Base-by-base conservation (phyloP, 2,113 vertebrate species). In the Diphyllodes magnificus region DNA sequence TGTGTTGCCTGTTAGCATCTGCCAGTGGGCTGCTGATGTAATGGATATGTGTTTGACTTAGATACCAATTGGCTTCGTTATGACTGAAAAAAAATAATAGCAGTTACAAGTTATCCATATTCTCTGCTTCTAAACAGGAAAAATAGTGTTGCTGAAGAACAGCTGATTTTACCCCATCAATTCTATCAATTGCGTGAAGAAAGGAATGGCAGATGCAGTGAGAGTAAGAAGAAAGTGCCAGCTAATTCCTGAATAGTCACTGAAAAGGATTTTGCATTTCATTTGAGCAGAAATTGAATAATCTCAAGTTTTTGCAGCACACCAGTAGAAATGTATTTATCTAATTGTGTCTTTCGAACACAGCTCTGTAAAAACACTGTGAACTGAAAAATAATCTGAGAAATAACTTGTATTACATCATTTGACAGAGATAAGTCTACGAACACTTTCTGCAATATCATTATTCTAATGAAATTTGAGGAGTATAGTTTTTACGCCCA, bases 251-350 rank as follows among this genome's bases (percentile, higher is more conserved):
- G 18, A 80, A 56, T 23, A 75, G 60, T 71, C 28, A 40, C 40
- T 91, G 91, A 79, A 86, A 92, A 78, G 64, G 18, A 37, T 66
- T 93, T 96, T 86, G 53, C 61, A 89, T 92, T 95, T 92, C 57
- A 76, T 56, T 44, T 87, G 78, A 91, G 50, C 19, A 91, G 87
- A 95, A 95, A 93, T 45, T 57, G 40, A 95, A 91, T 84, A 92
- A 93, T 86, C 28, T 82, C 61, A 84, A 64, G 56, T 40, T 87
- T 83, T 86, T 61, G 28, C 65, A 60, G 45, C 77, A 56, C 31
- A 84, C n/a, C 59, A 86, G 59, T 44, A 83, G 40, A 89, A 92
- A 94, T 79, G 27, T 71, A 23, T 89, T 90, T 88, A 75, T 80
- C 35, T 90, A 84, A 82, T 81, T 85, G 65, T 63, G 59, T 57